These are phyloP conservation scores for Lampropteryx suffumata DNA, from an alignment of 2,888 invertebrate species.

Conservation along the genomic window DNA sequence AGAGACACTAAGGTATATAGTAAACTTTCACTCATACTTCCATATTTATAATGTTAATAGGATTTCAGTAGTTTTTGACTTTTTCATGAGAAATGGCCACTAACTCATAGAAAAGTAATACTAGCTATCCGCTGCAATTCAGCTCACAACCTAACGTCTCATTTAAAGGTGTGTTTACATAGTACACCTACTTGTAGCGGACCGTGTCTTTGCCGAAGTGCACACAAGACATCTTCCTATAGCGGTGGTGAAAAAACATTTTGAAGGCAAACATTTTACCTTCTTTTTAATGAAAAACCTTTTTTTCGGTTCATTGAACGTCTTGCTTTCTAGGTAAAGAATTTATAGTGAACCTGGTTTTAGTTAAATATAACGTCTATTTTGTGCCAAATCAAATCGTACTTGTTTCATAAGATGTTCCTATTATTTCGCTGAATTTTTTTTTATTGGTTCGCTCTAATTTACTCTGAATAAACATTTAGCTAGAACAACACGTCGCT, in stretches of 20 bases:
- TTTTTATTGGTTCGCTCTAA: background rate
- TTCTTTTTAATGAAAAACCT: conserved; percentile 37
- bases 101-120: background rate
- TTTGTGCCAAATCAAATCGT: too few relatives aligned
- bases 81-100: too few relatives aligned
- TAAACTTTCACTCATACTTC: too few relatives aligned
- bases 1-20: too few relatives aligned
- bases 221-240: conserved; percentile 57
- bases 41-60: too few relatives aligned
- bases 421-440: too few relatives aligned
- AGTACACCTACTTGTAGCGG: conserved; percentile 55
- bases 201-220: conserved; percentile 59
- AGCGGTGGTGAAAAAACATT: conserved; percentile 51
- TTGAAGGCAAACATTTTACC: conserved; percentile 37
- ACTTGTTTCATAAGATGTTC: too few relatives aligned
- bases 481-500: background rate
- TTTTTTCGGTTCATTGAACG: conserved; percentile 37
- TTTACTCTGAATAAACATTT: background rate
- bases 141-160: conserved; percentile 48
- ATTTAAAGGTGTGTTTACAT: conserved; percentile 70
- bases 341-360: conserved; percentile 9
- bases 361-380: background rate
- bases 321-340: conserved; percentile 14
- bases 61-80: too few relatives aligned
- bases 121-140: background rate